These are phyloP conservation scores for Sebastes wilsoni DNA, from an alignment of 2,797 vertebrate species.

Conservation along the genomic window DNA sequence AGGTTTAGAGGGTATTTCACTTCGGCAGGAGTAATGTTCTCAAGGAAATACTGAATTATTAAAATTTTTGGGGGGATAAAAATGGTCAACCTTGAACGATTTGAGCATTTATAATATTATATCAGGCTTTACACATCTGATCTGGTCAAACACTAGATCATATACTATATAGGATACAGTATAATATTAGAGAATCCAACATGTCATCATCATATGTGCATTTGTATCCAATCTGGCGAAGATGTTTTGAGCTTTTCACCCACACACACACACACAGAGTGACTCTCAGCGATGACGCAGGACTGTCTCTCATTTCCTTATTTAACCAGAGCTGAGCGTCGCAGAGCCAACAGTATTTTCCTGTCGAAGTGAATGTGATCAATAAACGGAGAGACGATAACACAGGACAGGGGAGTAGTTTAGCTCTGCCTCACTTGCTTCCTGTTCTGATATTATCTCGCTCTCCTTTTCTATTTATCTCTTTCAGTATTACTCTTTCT, in stretches of 20 bases:
- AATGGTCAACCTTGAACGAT: background rate
- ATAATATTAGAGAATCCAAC: background rate
- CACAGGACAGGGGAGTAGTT: constrained; percentile 33
- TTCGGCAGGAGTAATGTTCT: background rate
- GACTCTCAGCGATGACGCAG: constrained; percentile 32
- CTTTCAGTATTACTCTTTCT: background rate
- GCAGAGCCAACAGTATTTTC: constrained; percentile 36
- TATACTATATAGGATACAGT: background rate
- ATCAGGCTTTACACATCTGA: background rate
- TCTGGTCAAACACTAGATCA: background rate
- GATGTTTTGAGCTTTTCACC: constrained; percentile 5
- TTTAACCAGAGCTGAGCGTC: constrained; percentile 34
- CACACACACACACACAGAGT: background rate
- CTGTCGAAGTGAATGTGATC: constrained; percentile 44
- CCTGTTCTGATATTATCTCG: constrained; percentile 49
- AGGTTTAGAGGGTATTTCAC: background rate
- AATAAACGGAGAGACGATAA: constrained; percentile 51
- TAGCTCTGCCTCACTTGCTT: constrained; percentile 43
- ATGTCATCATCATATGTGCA: background rate
- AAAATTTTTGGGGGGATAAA: no score
- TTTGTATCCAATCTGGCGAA: background rate
- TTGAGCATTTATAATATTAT: background rate
- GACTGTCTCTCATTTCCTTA: constrained; percentile 51
- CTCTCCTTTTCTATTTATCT: constrained; percentile 27
- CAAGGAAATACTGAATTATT: background rate